These are phyloP conservation scores for Heptascelio sp. DNA, from an alignment of 2,888 invertebrate species.

Conservation along the genomic window DNA sequence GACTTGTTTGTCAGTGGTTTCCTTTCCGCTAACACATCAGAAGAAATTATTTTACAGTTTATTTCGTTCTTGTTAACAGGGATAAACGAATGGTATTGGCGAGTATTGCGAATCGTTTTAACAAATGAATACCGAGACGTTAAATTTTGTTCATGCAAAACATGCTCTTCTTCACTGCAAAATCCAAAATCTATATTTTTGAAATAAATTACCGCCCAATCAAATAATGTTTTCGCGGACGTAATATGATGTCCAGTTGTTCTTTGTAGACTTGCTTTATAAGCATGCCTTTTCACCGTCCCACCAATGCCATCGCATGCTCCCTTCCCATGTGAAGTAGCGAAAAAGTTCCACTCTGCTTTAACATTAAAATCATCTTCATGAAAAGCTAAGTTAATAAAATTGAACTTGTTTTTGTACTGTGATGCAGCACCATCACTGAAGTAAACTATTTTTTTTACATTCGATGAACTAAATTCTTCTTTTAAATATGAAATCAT, in stretches of 20 bases:
- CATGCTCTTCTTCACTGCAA: background rate
- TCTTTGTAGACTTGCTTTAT: background rate
- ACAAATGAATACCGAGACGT: background rate
- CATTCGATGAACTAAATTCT: background rate
- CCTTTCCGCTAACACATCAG: background rate
- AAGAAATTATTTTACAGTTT: slow-evolving; percentile 10
- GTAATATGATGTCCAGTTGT: background rate
- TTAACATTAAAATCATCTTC: background rate
- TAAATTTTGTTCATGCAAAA: background rate
- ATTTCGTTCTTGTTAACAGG: background rate
- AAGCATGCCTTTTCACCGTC: background rate
- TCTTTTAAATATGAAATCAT: slow-evolving; percentile 19
- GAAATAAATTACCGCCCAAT: background rate
- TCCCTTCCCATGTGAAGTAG: background rate
- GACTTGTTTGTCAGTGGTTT: background rate
- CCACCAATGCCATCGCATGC: background rate
- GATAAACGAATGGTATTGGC: slow-evolving; percentile 25
- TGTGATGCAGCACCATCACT: slow-evolving; percentile 18
- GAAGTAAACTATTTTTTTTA: slow-evolving; percentile 3
- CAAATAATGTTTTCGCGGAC: background rate
- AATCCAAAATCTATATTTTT: slow-evolving; percentile 12
- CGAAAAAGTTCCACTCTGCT: slow-evolving; percentile 10
- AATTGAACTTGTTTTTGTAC: slow-evolving; percentile 35
- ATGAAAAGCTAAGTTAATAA: slow-evolving; percentile 35
- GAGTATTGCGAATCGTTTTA: slow-evolving; percentile 7